Evolutionary conservation across 2,113 vertebrate species (phyloP).

Genomic region (Poeciliopsis turrubarensis): DNA sequence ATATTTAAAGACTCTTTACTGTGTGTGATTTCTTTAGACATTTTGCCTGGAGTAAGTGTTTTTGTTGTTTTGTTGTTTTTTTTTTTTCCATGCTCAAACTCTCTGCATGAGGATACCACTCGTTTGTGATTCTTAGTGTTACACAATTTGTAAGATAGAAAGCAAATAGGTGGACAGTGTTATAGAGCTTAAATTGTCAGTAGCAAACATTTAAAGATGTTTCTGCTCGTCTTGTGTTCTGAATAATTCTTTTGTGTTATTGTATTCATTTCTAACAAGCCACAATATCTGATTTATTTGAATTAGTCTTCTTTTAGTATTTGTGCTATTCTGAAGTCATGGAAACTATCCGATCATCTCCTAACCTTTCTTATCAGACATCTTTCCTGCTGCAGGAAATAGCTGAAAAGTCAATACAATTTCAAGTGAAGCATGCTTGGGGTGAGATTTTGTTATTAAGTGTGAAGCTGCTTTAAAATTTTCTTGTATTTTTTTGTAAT

Average conservation of each 20-base stretch:
- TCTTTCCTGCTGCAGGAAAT: neutral
- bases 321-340: neutral
- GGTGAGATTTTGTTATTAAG: slow-evolving; percentile 45
- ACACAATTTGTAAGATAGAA: neutral
- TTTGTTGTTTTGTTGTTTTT: neutral
- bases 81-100: neutral
- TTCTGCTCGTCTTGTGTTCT: neutral
- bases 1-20: neutral
- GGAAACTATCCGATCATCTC: neutral
- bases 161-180: neutral
- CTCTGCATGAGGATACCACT: neutral
- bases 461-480: slow-evolving; percentile 15
- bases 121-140: neutral
- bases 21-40: no score
- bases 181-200: neutral
- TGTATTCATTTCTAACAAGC: neutral
- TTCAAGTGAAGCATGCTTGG: neutral
- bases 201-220: neutral
- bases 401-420: slow-evolving; percentile 9
- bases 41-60: neutral
- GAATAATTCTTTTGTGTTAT: neutral
- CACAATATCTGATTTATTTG: neutral
- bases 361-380: neutral
- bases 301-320: neutral
- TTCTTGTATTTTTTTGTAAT: slow-evolving; percentile 48